Evolutionary conservation across 2,113 vertebrate genomes (phyloP).

Genomic region (Psammodynastes pulverulentus): DNA sequence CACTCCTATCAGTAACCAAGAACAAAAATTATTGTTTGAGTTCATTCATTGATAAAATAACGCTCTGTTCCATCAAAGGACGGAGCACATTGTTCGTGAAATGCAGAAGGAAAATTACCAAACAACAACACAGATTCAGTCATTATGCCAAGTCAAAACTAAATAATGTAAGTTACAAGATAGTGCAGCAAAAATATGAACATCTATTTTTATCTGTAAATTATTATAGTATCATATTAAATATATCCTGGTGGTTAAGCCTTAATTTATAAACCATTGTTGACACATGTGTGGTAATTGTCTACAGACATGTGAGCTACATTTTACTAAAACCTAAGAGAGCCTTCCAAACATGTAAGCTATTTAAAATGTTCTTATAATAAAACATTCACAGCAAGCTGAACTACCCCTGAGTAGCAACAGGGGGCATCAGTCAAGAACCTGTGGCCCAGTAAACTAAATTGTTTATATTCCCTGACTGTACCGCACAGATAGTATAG

Average conservation of each 20-base stretch:
- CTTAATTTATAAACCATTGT: not conserved
- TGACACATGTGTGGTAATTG: not conserved
- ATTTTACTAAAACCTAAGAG: too few relatives aligned
- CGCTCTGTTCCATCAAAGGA: not conserved
- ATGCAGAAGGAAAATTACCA: not conserved
- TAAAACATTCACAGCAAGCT: not conserved
- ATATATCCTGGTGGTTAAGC: not conserved
- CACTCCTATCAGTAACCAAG: not conserved
- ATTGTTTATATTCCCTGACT: not conserved
- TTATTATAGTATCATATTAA: not conserved
- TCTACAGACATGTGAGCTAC: not conserved
- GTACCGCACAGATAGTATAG: not conserved
- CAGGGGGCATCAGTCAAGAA: not conserved
- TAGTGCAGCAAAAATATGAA: not conserved
- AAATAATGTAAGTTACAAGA: not conserved
- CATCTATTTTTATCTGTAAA: not conserved
- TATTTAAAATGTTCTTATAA: not conserved
- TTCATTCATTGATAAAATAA: not conserved
- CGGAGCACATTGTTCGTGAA: not conserved
- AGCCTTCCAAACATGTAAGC: not conserved
- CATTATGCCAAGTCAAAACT: not conserved
- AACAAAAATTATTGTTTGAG: not conserved
- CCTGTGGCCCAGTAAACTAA: not conserved
- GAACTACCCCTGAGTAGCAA: not conserved
- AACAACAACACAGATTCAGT: not conserved